Evolutionary conservation across 2,797 vertebrate species (phyloP).

Genomic region (Malurus splendens): DNA sequence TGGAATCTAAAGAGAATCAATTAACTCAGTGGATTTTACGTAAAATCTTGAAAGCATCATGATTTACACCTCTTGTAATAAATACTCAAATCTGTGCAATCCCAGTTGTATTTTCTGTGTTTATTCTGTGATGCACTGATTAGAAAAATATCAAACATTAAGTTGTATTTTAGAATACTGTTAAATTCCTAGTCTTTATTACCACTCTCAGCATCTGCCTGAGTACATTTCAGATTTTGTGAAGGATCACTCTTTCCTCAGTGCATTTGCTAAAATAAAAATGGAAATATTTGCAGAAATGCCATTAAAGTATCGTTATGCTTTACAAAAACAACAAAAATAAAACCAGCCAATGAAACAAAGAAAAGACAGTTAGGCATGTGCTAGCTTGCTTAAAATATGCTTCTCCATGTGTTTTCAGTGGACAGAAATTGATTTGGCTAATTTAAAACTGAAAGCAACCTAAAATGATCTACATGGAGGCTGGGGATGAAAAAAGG

Average conservation of each 20-base stretch:
- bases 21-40: slow-evolving; percentile 19
- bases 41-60: slow-evolving; percentile 13
- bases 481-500: neutral
- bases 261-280: neutral
- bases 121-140: slow-evolving; percentile 48
- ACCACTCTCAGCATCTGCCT: slow-evolving; percentile 21
- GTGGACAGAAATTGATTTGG: neutral
- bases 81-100: slow-evolving; percentile 36
- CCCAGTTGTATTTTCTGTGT: slow-evolving; percentile 11
- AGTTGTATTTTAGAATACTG: slow-evolving; percentile 51
- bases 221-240: neutral
- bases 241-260: neutral
- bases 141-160: slow-evolving; percentile 24
- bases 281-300: neutral
- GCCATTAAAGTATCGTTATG: neutral
- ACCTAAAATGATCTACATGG: neutral
- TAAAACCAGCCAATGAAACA: neutral
- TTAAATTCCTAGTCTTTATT: slow-evolving; percentile 59
- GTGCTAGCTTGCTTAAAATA: neutral
- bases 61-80: neutral
- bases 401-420: neutral
- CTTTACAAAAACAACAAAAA: neutral
- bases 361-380: neutral
- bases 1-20: neutral
- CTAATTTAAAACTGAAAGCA: neutral